These are phyloP conservation scores for Gnathonemus longibarbis DNA, from an alignment of 2,113 vertebrate species.

Conservation along the genomic window DNA sequence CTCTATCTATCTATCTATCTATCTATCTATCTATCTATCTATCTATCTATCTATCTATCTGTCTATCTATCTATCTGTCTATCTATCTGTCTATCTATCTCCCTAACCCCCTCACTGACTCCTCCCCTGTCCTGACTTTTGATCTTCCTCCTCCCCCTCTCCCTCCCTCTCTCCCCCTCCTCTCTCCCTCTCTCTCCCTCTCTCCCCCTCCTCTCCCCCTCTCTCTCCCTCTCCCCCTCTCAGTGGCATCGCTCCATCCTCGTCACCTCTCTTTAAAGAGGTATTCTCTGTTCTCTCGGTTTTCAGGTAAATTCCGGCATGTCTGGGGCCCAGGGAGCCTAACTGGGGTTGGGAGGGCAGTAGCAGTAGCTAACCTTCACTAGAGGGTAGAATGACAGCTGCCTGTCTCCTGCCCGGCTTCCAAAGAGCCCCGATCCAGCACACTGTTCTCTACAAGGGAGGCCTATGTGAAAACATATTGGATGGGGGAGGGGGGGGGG, in stretches of 20 bases:
- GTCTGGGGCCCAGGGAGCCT: constrained; percentile 45
- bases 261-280: constrained; percentile 63
- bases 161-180: neutral
- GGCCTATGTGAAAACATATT: neutral
- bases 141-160: neutral
- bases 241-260: constrained; percentile 54
- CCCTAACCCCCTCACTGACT: constrained; percentile 20
- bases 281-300: constrained; percentile 69
- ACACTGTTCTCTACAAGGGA: neutral
- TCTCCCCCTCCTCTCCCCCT: neutral
- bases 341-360: constrained; percentile 38
- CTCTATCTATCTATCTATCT: too few relatives aligned
- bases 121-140: constrained; percentile 19
- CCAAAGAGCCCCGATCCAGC: constrained; percentile 12
- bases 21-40: constrained; percentile 20
- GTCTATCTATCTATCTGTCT: neutral
- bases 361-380: neutral
- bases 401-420: neutral
- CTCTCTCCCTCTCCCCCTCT: constrained; percentile 28
- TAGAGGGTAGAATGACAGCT: accelerated
- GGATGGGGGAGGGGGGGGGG: neutral
- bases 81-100: constrained; percentile 18
- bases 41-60: neutral
- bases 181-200: neutral
- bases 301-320: constrained; percentile 74